Evolutionary conservation across 2,113 vertebrate species (phyloP).

Genomic region (Callospermophilus lateralis): DNA sequence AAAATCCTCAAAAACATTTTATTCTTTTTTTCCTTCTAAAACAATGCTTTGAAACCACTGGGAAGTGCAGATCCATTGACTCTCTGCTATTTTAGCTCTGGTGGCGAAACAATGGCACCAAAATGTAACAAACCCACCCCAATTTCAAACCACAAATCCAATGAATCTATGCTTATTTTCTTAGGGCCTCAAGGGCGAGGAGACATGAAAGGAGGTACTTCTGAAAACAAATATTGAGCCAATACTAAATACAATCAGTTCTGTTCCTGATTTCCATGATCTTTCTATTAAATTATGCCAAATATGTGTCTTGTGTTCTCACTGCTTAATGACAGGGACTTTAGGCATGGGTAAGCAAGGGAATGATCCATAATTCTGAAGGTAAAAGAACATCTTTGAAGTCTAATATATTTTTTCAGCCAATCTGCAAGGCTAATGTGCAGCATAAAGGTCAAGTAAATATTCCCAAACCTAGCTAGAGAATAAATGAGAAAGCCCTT

Average conservation of each 20-base stretch:
- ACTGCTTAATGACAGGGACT: conserved; percentile 9
- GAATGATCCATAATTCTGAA: conserved; percentile 15
- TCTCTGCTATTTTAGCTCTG: not conserved
- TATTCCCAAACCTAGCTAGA: conserved; percentile 47
- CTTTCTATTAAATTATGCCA: conserved; percentile 51
- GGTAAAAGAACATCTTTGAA: conserved; percentile 65
- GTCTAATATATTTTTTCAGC: conserved; percentile 56
- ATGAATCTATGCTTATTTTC: not conserved
- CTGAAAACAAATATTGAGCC: conserved; percentile 13
- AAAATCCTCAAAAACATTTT: conserved; percentile 6
- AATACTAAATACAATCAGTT: conserved; percentile 44
- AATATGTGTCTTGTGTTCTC: not conserved
- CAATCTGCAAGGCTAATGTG: conserved; percentile 77
- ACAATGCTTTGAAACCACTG: conserved; percentile 8
- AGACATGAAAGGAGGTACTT: conserved; percentile 11
- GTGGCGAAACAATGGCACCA: not conserved
- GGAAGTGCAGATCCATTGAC: not conserved
- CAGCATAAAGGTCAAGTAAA: conserved; percentile 76
- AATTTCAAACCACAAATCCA: not conserved
- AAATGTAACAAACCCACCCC: not conserved
- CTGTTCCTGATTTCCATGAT: conserved; percentile 31
- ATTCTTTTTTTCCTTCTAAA: conserved; percentile 22
- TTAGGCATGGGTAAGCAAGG: conserved; percentile 7
- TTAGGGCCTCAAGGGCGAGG: not conserved
- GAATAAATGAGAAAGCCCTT: conserved; percentile 56